Conservation (phyloP, 1,140 invertebrate genomes). For the Zelostemma sp. region DNA sequence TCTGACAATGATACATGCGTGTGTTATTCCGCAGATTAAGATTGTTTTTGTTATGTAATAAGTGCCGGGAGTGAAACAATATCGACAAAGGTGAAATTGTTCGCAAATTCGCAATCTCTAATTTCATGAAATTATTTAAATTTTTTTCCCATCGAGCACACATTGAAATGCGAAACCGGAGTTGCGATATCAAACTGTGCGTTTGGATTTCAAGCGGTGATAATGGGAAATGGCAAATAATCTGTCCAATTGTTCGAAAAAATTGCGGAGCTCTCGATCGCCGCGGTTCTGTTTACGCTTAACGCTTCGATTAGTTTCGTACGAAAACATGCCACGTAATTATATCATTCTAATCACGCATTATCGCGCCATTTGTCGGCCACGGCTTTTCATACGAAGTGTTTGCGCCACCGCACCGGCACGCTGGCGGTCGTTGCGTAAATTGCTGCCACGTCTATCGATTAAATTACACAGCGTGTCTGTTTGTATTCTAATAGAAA, state of each 20-base stretch:
- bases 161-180: too few species aligned
- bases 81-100: too few species aligned
- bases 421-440: constrained; percentile 41
- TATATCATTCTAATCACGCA: constrained; percentile 61
- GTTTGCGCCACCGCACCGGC: constrained; percentile 40
- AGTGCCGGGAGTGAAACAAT: too few species aligned
- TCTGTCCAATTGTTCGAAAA: too few species aligned
- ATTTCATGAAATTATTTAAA: too few species aligned
- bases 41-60: not conserved
- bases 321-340: constrained; percentile 51
- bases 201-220: too few species aligned
- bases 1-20: constrained; percentile 38
- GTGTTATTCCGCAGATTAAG: not conserved
- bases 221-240: too few species aligned
- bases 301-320: constrained; percentile 38
- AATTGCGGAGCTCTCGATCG: too few species aligned
- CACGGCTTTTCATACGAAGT: constrained; percentile 34
- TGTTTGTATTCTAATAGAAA: constrained; percentile 10
- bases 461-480: constrained; percentile 12
- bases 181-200: too few species aligned
- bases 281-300: too few species aligned
- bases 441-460: constrained; percentile 38
- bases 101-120: too few species aligned
- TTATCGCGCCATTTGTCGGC: constrained; percentile 62
- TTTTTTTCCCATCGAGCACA: too few species aligned